Evolutionary conservation across 2,113 vertebrate species (phyloP).

Genomic region (Silurus asotus): DNA sequence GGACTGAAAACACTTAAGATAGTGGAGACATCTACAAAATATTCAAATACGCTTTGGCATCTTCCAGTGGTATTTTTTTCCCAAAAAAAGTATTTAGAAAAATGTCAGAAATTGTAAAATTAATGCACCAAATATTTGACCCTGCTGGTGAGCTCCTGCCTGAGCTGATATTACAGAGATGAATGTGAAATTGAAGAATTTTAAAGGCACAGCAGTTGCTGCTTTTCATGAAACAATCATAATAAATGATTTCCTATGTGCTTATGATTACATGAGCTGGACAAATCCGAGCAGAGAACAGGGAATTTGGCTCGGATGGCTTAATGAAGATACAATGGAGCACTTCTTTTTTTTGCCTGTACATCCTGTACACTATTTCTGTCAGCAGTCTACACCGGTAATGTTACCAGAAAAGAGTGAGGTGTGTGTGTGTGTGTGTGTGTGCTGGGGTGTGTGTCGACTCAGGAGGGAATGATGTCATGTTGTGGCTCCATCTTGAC

Average conservation of each 20-base stretch:
- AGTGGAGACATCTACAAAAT: background rate
- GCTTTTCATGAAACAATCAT: background rate
- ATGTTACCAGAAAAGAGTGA: conserved; percentile 36
- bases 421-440: background rate
- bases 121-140: background rate
- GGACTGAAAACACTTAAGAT: background rate
- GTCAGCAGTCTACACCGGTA: conserved; percentile 24
- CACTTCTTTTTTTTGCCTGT: conserved; percentile 9
- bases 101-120: background rate
- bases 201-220: background rate
- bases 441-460: background rate
- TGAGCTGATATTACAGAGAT: background rate
- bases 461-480: background rate
- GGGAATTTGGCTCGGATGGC: background rate
- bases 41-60: background rate
- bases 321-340: conserved; percentile 40
- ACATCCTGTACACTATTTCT: conserved; percentile 28
- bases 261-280: background rate
- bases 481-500: background rate
- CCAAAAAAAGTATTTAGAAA: background rate
- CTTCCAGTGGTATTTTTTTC: background rate
- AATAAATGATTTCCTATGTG: background rate
- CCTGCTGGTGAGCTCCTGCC: background rate
- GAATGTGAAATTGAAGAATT: background rate
- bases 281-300: background rate